Base-by-base conservation (phyloP, 2,888 invertebrate species). In the Dendrolimus houi region DNA sequence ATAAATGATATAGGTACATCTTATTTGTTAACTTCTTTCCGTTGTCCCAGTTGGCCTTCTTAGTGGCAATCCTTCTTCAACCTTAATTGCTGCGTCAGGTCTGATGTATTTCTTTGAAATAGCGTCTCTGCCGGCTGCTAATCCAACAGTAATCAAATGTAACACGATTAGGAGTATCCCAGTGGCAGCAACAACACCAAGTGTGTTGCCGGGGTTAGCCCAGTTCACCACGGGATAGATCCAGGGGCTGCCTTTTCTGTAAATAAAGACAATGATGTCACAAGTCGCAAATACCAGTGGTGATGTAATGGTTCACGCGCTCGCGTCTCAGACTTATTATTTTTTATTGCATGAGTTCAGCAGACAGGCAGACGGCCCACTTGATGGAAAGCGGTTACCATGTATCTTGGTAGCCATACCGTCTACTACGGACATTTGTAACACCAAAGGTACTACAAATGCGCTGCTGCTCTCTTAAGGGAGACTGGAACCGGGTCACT, bases 151-250 rank as follows among this genome's bases (percentile, higher is more conserved):
- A 7, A 92, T 66, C 52, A 92, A 83, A 78, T 95, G 95, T 8
- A 95, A 81, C 13, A 92, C 62, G 9, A 93, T 73, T 8, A 95
- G 85, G 64, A 95, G 92, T 1, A 93, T 69, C 0, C 93, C 90
- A n/a, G 94, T 94, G 52, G 93, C 88, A 0, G 92, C 72, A 57
- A 94, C 93, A 12, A 95, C 91, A 9, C 92, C 82, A 9, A 92
- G 74, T 0, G 95, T 92, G 41, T 83, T 79, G 9, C 92, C 91
- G 0, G 96, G 95, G 1, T 72, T 92, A 41, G 92, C 87, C 96
- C 96, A 97, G 82, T 96, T 92, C 60, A 97, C 83, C 58, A 96
- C 93, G 40, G 94, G 92, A 79, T 97, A 97, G 62, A 97, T 94
- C 75, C 92, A 94, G 47, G 91, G 91, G 59, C 93, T 83, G 52